These are phyloP conservation scores for Diaphora mendica DNA, from an alignment of 2,888 invertebrate genomes.

Conservation along the genomic window DNA sequence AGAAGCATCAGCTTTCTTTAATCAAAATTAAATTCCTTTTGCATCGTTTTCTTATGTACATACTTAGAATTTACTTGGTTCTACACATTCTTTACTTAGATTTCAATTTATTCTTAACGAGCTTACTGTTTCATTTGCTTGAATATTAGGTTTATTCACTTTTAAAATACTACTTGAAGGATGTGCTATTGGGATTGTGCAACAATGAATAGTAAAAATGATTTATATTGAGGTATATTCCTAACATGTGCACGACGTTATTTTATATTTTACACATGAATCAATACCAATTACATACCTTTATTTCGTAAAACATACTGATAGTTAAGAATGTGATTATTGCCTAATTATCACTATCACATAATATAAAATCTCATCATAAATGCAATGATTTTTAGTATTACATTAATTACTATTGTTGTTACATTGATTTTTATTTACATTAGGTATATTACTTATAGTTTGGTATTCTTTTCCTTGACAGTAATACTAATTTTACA, in stretches of 20 bases:
- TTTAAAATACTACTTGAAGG: neutral
- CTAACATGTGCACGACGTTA: neutral
- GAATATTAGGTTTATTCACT: neutral
- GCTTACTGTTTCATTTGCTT: neutral
- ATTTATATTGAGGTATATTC: neutral
- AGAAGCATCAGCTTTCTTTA: conserved; percentile 50
- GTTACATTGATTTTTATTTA: conserved; percentile 20
- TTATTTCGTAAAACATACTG: neutral
- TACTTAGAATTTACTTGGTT: conserved; percentile 43
- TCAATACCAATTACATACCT: neutral
- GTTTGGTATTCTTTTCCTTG: conserved; percentile 20
- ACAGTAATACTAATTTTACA: conserved; percentile 14
- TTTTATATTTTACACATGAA: neutral
- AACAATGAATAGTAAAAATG: neutral
- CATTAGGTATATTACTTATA: conserved; percentile 14
- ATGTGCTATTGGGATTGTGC: neutral
- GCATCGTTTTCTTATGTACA: conserved; percentile 74
- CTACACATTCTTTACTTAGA: conserved; percentile 19
- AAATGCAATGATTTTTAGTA: neutral
- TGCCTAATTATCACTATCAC: conserved; percentile 4
- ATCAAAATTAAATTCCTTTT: conserved; percentile 76
- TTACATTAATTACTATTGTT: conserved; percentile 25
- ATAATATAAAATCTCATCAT: conserved; percentile 11
- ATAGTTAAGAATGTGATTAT: conserved; percentile 1
- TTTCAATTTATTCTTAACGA: neutral